Evolutionary conservation across 1,140 invertebrate species (phyloP), one percentile per base, ranked within the genome.

Genomic region (Cryptotermes secundus): DNA sequence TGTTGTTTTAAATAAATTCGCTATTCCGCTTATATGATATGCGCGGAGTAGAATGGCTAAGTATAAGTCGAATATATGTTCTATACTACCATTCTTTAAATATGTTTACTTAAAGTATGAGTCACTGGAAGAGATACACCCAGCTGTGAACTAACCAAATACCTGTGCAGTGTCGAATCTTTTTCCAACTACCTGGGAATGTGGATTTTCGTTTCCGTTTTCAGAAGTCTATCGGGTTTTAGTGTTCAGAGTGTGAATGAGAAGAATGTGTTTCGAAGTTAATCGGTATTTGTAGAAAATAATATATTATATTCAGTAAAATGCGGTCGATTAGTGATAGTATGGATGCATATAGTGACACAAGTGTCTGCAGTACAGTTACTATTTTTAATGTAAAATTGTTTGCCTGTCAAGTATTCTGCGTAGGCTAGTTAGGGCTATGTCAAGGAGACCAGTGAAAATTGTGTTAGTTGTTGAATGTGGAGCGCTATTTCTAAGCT

Each of bases 381-480:
- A 26, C 53, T 59, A 22, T 7, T n/a, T 72, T 72, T 72, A 31
- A 31, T 31, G 7, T 10, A 10, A 31, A 26, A 72, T 31, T 31
- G 9, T 4, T 14, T 72, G 59, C 6, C 59, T 72, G 59, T 72
- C 59, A 72, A 72, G 26, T 72, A 72, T 72, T 31, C 0, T 72
- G 59, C 26, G 59, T 72, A 72, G 59, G 59, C 59, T 72, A 72
- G 59, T 12, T 72, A 72, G 10, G 31, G 59, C 26, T 26, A 72
- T 72, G 59, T 6, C 59, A 31, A 72, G 53, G 53, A 59, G 59
- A n/a, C 26, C 59, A 72, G 59, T 72, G 59, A 72, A 72, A 72
- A 31, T 72, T 72, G 59, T 72, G 59, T 72, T n/a, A 72, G 59
- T 72, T 72, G 53, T 72, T 72, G 59, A 72, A 72, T 72, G 59